Evolutionary conservation across 2,888 invertebrate species (phyloP), one percentile per base, ranked within the genome.

Genomic region (Caenorhabditis wallacei): DNA sequence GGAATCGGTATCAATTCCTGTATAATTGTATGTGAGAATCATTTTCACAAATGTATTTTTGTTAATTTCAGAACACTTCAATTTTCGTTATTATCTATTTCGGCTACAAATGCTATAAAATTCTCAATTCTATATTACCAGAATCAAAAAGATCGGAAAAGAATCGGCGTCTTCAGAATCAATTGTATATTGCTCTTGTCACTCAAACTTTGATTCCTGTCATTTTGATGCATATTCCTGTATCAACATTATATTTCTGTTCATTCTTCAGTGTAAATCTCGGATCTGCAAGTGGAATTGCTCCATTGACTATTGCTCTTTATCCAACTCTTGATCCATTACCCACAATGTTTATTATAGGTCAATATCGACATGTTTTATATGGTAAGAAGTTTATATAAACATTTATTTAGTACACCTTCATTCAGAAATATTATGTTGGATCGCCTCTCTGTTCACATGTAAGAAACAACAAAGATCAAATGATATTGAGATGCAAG

Each of bases 121-220:
- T 35, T 8, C 53, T 72, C 1, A 72, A 63, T 11, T n/a, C 24
- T 7, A 16, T 72, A 0, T 18, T 72, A 16, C 71, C 71, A 0
- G 16, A 37, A 1, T 4, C 24, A 0, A 51, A 53, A 3, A 53
- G 7, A 7, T 72, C 71, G 3, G 18, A 30, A 16, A 46, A 53
- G 24, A 61, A 61, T 24, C 71, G 71, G 5, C 59, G 37, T 18
- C 71, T 72, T 18, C 71, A 72, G 26, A 72, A 40, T 4, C 72
- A 72, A 5, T 46, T 72, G n/a, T 72, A 63, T 30, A 26, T 63
- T 18, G 79, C 79, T 16, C 40, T 79, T n/a, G 69, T 69, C 18
- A 64, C 79, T 22, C 70, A 79, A 37, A 79, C 79, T 7, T 37
- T 56, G 37, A 71, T 79, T 35, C 79, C 79, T 4, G 70, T 79